Percentiles rank a stretch among this genome's conserved stretches.
Conservation (phyloP, 2,113 vertebrate genomes). For the Xiphophorus hellerii region DNA sequence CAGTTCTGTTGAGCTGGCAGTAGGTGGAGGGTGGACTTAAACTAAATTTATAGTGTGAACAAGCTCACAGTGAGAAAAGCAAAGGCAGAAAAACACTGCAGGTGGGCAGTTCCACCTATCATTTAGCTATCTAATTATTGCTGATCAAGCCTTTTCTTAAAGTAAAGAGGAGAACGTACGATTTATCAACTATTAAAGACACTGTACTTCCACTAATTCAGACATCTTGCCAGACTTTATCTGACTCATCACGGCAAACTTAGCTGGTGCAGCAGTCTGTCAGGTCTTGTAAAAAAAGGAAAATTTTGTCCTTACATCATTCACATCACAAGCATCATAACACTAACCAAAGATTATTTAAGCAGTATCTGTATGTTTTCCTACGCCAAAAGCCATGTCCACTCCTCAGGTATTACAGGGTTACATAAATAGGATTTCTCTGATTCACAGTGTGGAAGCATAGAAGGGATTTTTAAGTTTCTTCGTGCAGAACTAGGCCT, state of each 20-base stretch:
- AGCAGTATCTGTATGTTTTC: background rate
- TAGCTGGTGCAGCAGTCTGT: conserved; percentile 13
- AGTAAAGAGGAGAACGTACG: background rate
- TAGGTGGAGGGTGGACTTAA: conserved; percentile 7
- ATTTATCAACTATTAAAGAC: conserved; percentile 5
- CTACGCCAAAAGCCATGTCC: background rate
- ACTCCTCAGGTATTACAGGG: background rate
- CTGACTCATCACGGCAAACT: conserved; percentile 26
- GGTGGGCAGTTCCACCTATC: background rate
- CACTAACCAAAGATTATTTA: conserved; percentile 8
- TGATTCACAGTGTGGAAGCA: background rate
- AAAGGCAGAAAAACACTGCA: background rate
- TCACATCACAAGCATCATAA: conserved; percentile 1
- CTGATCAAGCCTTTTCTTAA: background rate
- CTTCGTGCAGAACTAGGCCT: conserved; percentile 24
- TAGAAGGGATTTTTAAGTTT: conserved; percentile 1
- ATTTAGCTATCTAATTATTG: background rate
- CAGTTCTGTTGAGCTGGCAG: conserved; percentile 5
- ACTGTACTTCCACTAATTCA: background rate
- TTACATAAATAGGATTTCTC: conserved; percentile 1
- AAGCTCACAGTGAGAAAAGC: rapidly evolving
- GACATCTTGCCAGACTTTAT: conserved; percentile 34
- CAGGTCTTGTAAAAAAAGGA: conserved; percentile 16
- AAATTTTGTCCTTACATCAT: background rate
- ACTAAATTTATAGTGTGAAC: conserved; percentile 1